phyloP scores from a whole-genome alignment of 2,797 vertebrate genomes.

The Ctenochaetus hawaiiensis region DNA sequence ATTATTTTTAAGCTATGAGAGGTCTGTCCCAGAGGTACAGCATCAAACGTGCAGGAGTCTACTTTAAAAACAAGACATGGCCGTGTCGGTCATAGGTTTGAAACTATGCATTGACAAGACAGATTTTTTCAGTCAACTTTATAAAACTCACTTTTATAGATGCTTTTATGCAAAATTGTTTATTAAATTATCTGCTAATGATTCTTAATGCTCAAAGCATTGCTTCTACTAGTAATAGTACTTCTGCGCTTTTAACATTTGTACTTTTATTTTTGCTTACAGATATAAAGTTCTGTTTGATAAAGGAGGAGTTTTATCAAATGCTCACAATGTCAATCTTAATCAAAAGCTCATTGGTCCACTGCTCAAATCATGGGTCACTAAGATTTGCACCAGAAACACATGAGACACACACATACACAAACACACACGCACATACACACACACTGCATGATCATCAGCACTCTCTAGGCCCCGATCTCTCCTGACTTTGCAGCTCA shows the following conservation, averaged over 20 bases:
- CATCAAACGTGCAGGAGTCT: background rate
- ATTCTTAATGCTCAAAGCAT: background rate
- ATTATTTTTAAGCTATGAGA: slow-evolving; percentile 44
- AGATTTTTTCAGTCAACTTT: background rate
- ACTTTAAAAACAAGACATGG: slow-evolving; percentile 19
- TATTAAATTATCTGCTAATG: background rate
- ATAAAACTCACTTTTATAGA: background rate
- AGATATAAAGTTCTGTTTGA: background rate
- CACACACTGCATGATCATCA: slow-evolving; percentile 37
- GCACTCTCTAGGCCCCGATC: slow-evolving; percentile 40
- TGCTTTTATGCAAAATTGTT: background rate
- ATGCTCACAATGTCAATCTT: background rate
- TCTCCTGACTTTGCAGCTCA: slow-evolving; percentile 75
- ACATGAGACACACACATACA: slow-evolving; percentile 31
- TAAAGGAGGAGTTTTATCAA: slow-evolving; percentile 7
- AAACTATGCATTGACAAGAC: too few relatives aligned
- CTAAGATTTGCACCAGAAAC: slow-evolving; percentile 8
- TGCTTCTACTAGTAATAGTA: background rate
- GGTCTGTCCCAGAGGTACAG: slow-evolving; percentile 2
- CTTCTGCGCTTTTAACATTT: background rate
- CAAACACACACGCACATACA: slow-evolving; percentile 41
- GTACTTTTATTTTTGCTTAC: background rate
- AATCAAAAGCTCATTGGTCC: slow-evolving; percentile 22
- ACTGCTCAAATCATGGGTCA: slow-evolving; percentile 33
- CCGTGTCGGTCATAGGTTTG: background rate